Evolutionary conservation across 1,140 invertebrate species (phyloP), one percentile per base, ranked within the genome.

Genomic region (Drosophila repletoides): DNA sequence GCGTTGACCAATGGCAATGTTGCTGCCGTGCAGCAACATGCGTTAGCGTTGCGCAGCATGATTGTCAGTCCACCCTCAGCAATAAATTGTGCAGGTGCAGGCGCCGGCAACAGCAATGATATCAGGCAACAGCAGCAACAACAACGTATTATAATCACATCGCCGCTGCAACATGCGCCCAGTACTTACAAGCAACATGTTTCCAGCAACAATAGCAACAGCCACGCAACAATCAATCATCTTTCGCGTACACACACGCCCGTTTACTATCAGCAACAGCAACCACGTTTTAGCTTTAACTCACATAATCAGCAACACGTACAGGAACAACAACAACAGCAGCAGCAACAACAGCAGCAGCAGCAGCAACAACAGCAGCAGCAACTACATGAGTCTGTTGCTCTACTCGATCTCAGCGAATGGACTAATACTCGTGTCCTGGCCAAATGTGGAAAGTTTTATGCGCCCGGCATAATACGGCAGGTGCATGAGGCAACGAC

Each of bases 391-490:
- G 53, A 71, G 14, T 21, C 67, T 43, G 55, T 51, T 74, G 67
- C 76, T 74, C 46, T 67, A 65, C 93, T 98, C 74, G 96, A 98
- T 91, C 92, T 98, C 72, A 95, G 93, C 77, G 97, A 98, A 90
- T 98, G 97, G 97, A 94, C 94, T 64, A 95, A 96, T 77, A 96
- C 97, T 89, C 92, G 97, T 75, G 95, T 98, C 68, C 92, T 99
- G 69, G 97, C 97, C 36, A 96, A 96, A 91, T 93, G 93, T 81
- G 94, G 94, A 59, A 93, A 93, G 36, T 92, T 94, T 64, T 98
- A 98, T 92, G 93, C 96, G 69, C 96, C 97, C 2, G 97, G 97
- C 19, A 93, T 93, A 5, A 96, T 93, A 80, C 92, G 92, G 60
- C 92, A 84, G 68, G 58, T 76, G 33, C 64, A 73, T 26, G 79